Base-by-base conservation (phyloP, 2,113 vertebrate genomes). In the Microcebus tavaratra region DNA sequence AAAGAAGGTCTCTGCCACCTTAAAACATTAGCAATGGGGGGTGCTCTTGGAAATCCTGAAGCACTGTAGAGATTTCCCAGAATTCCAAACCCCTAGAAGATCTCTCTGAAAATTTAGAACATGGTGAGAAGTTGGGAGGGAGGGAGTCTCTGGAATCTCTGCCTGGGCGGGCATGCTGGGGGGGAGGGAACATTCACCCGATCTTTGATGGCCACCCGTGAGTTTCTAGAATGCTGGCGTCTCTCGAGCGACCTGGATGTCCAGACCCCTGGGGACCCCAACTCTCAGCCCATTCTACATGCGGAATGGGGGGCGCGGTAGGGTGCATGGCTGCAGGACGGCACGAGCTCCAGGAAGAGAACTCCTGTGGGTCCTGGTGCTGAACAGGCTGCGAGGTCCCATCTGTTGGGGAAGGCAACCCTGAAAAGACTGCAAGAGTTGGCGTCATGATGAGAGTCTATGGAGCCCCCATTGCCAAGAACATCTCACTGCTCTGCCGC, bases 361-460 rank as follows among this genome's bases (percentile, higher is more conserved):
- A 3, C 2, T 27, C 5, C 48, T 31, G 20, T 11, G 48, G 11
- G 12, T 2, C 3, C 31, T 36, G 80, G 48, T 13, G 8, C 36
- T 68, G 29, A 50, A 36, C 65, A 61, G 55, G 15, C 36, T 14
- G 0, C 9, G n/a, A 57, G 45, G 36, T 13, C 45, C 67, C 39
- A 2, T 27, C 42, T 20, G 36, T 20, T 34, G 11, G 31, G 23
- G 31, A 2, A 3, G 8, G 31, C 18, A 8, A 2, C 17, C 10
- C 34, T 20, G 45, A 53, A 1, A 1, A 6, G 70, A 57, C 27
- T 2, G 18, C 7, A 20, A 39, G 17, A 36, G 17, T 3, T 0
- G 11, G 55, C 50, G 59, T 63, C 48, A 27, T 1, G 2, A 0
- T 1, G 45, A 61, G 36, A 14, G 7, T 1, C 10, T 29, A 17